Base-by-base conservation (phyloP, 2,113 vertebrate species). In the Echinops telfairi region DNA sequence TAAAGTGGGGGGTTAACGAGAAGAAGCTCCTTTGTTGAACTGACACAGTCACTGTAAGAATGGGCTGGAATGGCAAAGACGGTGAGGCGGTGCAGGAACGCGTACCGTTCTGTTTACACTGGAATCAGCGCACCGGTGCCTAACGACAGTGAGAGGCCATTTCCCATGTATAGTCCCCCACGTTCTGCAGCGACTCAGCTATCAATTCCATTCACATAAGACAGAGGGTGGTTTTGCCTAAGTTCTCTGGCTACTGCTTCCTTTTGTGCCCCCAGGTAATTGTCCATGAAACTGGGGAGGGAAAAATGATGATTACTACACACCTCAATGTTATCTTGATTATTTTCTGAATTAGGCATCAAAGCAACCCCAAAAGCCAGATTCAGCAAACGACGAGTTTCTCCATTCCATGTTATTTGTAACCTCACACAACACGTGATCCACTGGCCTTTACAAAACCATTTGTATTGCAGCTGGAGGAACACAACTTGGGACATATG, bases 401-500 rank as follows among this genome's bases (percentile, higher is more conserved):
- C 31, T 68, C 22, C 7, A 53, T 36, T 4, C 68, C 36, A 6
- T 23, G 64, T 22, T 19, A 53, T 62, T 25, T 10, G 1, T n/a
- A 17, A 2, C 15, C 27, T 27, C 20, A 57, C 29, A 22, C 19
- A 60, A 57, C 1, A 6, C 4, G 0, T 19, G 40, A 25, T 6
- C 86, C 7, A 19, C 2, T 1, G 33, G 36, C 43, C 29, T 57
- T n/a, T 31, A 6, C 14, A 40, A 47, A 38, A 75, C 43, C 20
- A 29, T 25, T 1, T 64, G 43, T 23, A 25, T 12, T 3, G 20
- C 0, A 40, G 4, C 58, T 3, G 5, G 25, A 68, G 58, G 40
- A 1, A 1, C 25, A 33, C 20, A 27, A 22, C 9, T 1, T 2
- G 36, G 25, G 36, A 19, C 12, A 25, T 2, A 71, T 2, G 2